Conservation (phyloP, 2,113 vertebrate genomes). For the Rana temporaria region DNA sequence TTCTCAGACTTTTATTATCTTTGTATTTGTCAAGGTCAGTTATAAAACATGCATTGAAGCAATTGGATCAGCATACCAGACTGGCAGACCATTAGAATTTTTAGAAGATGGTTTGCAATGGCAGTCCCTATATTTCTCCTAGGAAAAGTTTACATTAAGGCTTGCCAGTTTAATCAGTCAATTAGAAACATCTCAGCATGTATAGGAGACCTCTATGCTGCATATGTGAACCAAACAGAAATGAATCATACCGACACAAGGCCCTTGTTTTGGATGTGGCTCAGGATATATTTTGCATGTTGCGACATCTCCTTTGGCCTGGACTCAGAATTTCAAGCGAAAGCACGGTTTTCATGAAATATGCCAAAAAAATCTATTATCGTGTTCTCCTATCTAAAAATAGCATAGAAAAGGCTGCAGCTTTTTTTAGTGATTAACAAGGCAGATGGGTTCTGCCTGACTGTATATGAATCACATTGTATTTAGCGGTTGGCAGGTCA, state of each 20-base stretch:
- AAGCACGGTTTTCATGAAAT: slow-evolving; percentile 20
- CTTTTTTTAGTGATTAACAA: slow-evolving; percentile 37
- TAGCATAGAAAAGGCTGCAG: slow-evolving; percentile 39
- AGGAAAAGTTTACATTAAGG: too few relatives aligned
- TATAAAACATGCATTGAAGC: too few relatives aligned
- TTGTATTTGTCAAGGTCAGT: too few relatives aligned
- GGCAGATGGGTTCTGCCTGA: slow-evolving; percentile 48
- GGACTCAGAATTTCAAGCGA: slow-evolving; percentile 31
- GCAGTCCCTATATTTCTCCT: too few relatives aligned
- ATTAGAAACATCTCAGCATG: neutral
- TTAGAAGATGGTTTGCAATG: too few relatives aligned
- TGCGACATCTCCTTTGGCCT: slow-evolving; percentile 30
- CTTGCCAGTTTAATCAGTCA: too few relatives aligned
- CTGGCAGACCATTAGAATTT: too few relatives aligned
- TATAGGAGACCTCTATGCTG: neutral
- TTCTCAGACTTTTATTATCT: too few relatives aligned
- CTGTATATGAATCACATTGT: slow-evolving; percentile 40
- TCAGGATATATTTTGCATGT: slow-evolving; percentile 10
- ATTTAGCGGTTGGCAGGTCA: slow-evolving; percentile 28
- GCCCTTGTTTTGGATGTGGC: slow-evolving; percentile 3
- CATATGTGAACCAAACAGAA: neutral
- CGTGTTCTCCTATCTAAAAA: slow-evolving; percentile 34
- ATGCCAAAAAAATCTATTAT: slow-evolving; percentile 51
- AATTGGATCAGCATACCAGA: too few relatives aligned
- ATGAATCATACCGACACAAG: slow-evolving; percentile 4